Percentiles rank a stretch among this genome's conserved stretches.
Conservation (phyloP, 2,797 vertebrate species). For the Anguilla marmorata region DNA sequence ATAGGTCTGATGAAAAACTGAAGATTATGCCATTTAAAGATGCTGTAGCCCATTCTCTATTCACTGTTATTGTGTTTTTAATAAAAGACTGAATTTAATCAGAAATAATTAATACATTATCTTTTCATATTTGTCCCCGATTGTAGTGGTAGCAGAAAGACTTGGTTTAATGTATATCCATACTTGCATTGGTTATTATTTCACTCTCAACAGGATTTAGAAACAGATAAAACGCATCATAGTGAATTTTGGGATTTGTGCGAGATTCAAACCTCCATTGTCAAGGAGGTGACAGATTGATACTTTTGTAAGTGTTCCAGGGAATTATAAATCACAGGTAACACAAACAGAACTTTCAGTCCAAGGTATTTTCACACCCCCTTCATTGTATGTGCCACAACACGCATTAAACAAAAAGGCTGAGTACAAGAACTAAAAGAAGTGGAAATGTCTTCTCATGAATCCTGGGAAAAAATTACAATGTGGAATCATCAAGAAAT, state of each 20-base stretch:
- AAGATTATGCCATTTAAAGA: background rate
- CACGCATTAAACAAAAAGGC: background rate
- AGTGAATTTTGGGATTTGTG: background rate
- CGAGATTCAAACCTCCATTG: background rate
- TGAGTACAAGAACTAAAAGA: background rate
- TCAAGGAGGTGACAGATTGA: constrained; percentile 14
- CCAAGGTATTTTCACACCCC: background rate
- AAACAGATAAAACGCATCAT: background rate
- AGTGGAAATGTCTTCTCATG: background rate
- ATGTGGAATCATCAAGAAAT: background rate
- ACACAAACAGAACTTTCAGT: background rate
- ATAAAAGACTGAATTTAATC: background rate
- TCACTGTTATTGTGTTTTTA: background rate
- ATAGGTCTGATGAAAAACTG: background rate
- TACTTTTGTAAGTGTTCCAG: constrained; percentile 32
- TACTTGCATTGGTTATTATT: constrained; percentile 24
- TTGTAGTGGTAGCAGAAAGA: background rate
- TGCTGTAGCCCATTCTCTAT: background rate
- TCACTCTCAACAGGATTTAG: constrained; percentile 2
- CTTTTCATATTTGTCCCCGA: background rate
- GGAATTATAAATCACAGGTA: constrained; percentile 30
- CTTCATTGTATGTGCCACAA: background rate
- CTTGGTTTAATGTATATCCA: background rate
- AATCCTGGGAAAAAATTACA: background rate
- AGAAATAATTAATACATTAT: background rate